Evolutionary conservation across 2,888 invertebrate species (phyloP).

Genomic region (Drosophila colorata): DNA sequence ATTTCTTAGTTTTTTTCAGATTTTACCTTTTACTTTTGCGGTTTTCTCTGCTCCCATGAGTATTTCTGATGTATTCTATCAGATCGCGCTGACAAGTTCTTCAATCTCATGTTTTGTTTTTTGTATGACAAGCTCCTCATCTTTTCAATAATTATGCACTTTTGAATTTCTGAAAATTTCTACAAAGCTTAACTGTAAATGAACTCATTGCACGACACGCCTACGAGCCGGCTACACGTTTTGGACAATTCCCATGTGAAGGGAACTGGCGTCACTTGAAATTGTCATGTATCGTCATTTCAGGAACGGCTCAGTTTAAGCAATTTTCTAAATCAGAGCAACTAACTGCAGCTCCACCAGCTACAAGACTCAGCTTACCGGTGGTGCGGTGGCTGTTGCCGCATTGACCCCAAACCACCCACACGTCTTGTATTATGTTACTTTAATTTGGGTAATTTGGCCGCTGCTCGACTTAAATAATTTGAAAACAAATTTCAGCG

Average conservation of each 20-base stretch:
- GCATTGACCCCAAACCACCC: constrained; percentile 66
- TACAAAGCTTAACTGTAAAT: constrained; percentile 26
- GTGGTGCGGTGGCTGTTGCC: constrained; percentile 13
- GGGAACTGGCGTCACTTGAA: constrained; percentile 34
- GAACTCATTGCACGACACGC: constrained; percentile 31
- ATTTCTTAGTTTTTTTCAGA: background rate
- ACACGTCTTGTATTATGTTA: constrained; percentile 76
- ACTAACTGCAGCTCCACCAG: constrained; percentile 4
- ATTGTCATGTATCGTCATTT: constrained; percentile 50
- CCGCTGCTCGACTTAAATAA: constrained; percentile 76
- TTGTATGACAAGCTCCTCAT: constrained; percentile 29
- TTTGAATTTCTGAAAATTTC: constrained; percentile 14
- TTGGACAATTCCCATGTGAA: constrained; percentile 52
- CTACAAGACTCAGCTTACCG: background rate
- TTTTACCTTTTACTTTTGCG: constrained; percentile 26
- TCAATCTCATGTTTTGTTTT: constrained; percentile 15
- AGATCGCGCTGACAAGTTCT: constrained; percentile 45
- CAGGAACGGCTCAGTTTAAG: constrained; percentile 51
- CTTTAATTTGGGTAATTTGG: constrained; percentile 77
- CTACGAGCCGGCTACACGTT: constrained; percentile 40
- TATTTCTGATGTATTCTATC: constrained; percentile 18
- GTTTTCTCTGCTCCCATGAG: background rate
- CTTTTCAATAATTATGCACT: constrained; percentile 56
- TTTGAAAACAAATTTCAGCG: constrained; percentile 75
- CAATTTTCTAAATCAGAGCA: constrained; percentile 64